These are phyloP conservation scores for Rhabdomys pumilio DNA, from an alignment of 2,797 vertebrate species.

Conservation along the genomic window DNA sequence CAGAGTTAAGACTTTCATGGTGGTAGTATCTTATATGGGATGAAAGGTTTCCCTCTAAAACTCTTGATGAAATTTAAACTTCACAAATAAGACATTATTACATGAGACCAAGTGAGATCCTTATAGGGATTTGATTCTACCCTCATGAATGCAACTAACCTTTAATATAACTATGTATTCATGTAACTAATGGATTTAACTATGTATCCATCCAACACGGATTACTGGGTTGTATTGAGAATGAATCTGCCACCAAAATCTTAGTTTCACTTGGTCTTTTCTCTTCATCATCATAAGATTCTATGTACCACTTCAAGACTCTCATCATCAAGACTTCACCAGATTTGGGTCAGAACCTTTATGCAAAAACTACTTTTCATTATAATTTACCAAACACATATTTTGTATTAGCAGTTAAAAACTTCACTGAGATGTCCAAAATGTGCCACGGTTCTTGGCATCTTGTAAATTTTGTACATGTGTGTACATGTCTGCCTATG, in stretches of 20 bases:
- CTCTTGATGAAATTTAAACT: neutral
- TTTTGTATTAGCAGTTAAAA: neutral
- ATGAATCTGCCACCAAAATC: neutral
- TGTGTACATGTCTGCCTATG: rapidly evolving
- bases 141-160: neutral
- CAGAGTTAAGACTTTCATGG: neutral
- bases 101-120: neutral
- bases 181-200: neutral
- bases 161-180: neutral
- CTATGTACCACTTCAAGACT: neutral
- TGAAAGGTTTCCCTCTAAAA: neutral
- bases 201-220: neutral
- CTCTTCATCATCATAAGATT: neutral
- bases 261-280: neutral
- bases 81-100: no score
- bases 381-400: neutral
- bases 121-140: neutral
- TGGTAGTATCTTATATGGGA: neutral
- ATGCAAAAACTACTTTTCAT: neutral
- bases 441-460: neutral
- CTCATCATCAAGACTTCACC: neutral
- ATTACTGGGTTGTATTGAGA: neutral
- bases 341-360: neutral
- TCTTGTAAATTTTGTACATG: neutral
- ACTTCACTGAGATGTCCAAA: neutral